Evolutionary conservation across 92 coral and sea anemone species (phyloP).

Genomic region (Phenganax stokvisi): DNA sequence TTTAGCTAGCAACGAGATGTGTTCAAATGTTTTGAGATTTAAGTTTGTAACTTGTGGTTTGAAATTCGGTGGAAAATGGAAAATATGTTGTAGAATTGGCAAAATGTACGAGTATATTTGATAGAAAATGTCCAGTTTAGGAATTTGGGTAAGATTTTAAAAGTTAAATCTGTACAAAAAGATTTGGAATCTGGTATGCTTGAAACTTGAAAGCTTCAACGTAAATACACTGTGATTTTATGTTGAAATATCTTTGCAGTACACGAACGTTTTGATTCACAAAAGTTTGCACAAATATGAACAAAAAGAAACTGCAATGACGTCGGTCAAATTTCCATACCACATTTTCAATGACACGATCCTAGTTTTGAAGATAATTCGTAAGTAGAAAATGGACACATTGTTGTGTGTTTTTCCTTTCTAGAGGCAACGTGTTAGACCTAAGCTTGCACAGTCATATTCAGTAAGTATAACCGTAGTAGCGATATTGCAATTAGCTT

Average conservation of each 20-base stretch:
- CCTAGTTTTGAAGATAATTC: background rate
- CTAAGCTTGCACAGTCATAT: background rate
- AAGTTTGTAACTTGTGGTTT: background rate
- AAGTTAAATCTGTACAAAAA: too few species aligned
- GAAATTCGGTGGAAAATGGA: background rate
- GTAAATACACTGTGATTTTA: too few species aligned
- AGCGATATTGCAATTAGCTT: background rate
- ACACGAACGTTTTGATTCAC: too few species aligned
- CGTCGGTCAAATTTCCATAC: too few species aligned
- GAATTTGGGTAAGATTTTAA: constrained; percentile 7
- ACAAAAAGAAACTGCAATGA: too few species aligned
- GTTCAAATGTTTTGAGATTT: background rate
- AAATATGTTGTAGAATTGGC: background rate
- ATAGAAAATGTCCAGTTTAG: constrained; percentile 23
- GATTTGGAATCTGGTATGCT: too few species aligned
- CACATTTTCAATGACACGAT: too few species aligned
- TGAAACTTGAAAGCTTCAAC: too few species aligned
- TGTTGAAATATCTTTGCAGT: too few species aligned
- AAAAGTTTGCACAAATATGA: too few species aligned
- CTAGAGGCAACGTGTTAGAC: constrained; percentile 28
- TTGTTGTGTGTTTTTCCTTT: background rate
- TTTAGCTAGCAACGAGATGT: constrained; percentile 30
- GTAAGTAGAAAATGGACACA: background rate
- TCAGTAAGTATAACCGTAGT: background rate
- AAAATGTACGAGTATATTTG: background rate